Percentiles rank a stretch among this genome's conserved stretches.
Evolutionary conservation across 2,888 invertebrate species (phyloP).

Genomic region (Rugalucina vietnamica): DNA sequence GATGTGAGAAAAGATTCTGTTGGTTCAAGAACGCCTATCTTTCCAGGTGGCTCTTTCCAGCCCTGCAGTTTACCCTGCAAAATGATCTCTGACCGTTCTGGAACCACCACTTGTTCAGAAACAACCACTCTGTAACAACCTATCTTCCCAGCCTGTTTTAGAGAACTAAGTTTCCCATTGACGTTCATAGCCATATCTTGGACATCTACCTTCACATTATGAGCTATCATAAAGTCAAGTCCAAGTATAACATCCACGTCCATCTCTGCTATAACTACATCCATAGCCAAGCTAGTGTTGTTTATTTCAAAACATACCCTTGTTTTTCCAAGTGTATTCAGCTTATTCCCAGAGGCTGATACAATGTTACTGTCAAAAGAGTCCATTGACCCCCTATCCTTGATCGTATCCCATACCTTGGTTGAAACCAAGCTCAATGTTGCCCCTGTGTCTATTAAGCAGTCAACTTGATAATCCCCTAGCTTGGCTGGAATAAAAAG

Average conservation of each 20-base stretch:
- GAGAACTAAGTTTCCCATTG: not conserved
- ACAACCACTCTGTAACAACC: no score
- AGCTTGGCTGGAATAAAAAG: not conserved
- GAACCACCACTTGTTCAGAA: no score
- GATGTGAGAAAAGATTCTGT: not conserved
- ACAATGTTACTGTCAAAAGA: not conserved
- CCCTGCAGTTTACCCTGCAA: not conserved
- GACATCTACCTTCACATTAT: not conserved
- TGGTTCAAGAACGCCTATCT: constrained; percentile 29
- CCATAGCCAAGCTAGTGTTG: not conserved
- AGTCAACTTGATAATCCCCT: not conserved
- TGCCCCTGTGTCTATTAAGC: not conserved
- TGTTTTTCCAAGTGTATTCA: not conserved
- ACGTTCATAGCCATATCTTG: not conserved
- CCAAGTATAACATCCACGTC: constrained; percentile 20
- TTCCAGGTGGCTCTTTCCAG: not conserved
- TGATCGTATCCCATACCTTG: not conserved
- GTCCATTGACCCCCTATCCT: not conserved
- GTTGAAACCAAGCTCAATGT: not conserved
- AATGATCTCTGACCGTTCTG: constrained; percentile 28
- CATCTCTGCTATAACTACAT: constrained; percentile 13
- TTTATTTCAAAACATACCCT: not conserved
- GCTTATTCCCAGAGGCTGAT: not conserved
- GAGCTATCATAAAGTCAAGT: constrained; percentile 15
- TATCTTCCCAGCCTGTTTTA: constrained; percentile 7